Evolutionary conservation across 1,140 invertebrate genomes (phyloP), one percentile per base, ranked within the genome.

Genomic region (Drosophila obscura): DNA sequence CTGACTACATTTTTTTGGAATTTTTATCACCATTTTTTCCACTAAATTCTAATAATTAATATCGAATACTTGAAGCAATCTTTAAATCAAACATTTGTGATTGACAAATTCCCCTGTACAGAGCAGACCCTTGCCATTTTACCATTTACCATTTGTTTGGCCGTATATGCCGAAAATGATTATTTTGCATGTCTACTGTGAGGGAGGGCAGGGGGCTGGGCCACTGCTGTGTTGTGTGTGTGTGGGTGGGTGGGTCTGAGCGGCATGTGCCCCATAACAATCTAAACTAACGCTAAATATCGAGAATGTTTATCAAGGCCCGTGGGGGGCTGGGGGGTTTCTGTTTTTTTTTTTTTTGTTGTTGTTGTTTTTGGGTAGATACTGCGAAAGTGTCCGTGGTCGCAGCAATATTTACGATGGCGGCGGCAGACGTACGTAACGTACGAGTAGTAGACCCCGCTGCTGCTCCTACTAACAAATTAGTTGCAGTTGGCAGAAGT

Each of bases 401-500:
- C 57, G 57, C 57, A 52, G 58, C 63, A 50, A 50, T 77, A 73
- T 59, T 68, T 73, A 72, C 75, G 76, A 77, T 60, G 61, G 48
- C 43, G 55, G 24, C 51, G 31, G 31, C 9, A 35, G 31, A 35
- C 31, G 31, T 9, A 35, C 8, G 31, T 9, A 35, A 35, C 31
- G 11, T 39, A 39, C 35, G 3, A 35, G 9, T 9, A 39, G 11
- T 4, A 39, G 35, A 13, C 35, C 4, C 35, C 58, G 75, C 63
- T 24, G 22, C 22, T 24, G 22, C 22, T 35, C 64, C 46, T 26
- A 26, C 53, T 49, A 80, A 80, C 77, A 80, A 80, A 80, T 80
- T 76, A 76, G 77, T 63, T 80, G 66, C 72, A 76, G 61, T 80
- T 71, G 61, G 76, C 67, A 56, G 66, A 26, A 52, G 60, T 49